Base-by-base conservation (phyloP, 2,797 vertebrate species). In the Malurus leucopterus region DNA sequence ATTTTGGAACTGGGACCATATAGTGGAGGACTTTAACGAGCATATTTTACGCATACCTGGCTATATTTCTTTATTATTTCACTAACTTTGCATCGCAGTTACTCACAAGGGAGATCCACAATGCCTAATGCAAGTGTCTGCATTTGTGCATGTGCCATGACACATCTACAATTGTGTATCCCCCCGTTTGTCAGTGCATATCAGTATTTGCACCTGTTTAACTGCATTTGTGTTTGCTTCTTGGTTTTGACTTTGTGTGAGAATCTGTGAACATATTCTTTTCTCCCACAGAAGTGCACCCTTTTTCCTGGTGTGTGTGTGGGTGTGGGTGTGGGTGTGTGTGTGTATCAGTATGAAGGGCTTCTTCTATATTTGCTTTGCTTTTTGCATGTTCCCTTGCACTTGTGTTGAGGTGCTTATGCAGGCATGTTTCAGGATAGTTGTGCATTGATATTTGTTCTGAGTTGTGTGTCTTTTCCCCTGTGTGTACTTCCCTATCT, bases 401-500 rank as follows among this genome's bases (percentile, higher is more conserved):
- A 78, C 75, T 68, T 14, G 38, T 38, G 43, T n/a, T 30, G 32
- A 69, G 65, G 46, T 34, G 58, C n/a, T 81, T 79, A 26, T 3
- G 69, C 34, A 18, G 54, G 51, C 80, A 63, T 20, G n/a, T 87
- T 87, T 68, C 88, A 67, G 59, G 32, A 20, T 2, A 89, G 85
- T 46, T 79, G 51, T 88, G 87, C 91, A 32, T 7, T 68, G 62
- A 49, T 78, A 86, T 87, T 89, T 94, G 87, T 53, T 95, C 88
- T 0, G 17, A 91, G 76, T 74, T 27, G 41, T 51, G 75, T 55
- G 74, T 58, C 89, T 93, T 91, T 77, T 86, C 89, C 93, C 88
- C 57, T 24, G 79, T 92, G 91, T 91, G 85, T 46, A 81, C 91
- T 95, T 94, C 91, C n/a, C 78, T 64, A 79, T 43, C 61, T 92